Evolutionary conservation across 1,140 invertebrate genomes (phyloP), one percentile per base, ranked within the genome.

Genomic region (Ceratoteleas bidentatus): DNA sequence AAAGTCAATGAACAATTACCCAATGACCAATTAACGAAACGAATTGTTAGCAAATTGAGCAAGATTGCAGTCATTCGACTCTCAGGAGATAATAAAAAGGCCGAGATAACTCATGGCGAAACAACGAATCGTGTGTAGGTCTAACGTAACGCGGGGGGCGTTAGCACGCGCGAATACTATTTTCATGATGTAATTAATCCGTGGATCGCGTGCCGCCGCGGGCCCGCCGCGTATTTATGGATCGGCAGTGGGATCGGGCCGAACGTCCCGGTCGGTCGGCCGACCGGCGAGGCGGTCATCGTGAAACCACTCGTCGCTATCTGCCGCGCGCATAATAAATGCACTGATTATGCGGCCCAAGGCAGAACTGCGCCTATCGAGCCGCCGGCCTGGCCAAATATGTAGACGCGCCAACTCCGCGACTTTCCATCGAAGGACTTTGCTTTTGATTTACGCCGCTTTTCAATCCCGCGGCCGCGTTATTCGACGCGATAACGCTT

Each of bases 131-230:
- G 40, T 72, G 75, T 78, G 74, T 77, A 78, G 75, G 66, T 70
- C 70, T 60, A 58, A 14, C 24, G 24, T 24, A 24, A 24, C 24
- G 38, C 40, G 36, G 57, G 62, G 70, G 70, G 68, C 78, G 68
- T 81, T 81, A 75, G 70, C 70, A 70, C 52, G 57, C 70, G 56
- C 58, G 66, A 75, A 81, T 82, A 73, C 73, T 82, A 77, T 82
- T 76, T 82, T 82, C 66, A 83, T 78, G 74, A 78, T 78, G 80
- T 75, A 83, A 83, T 83, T 83, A 83, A 77, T 78, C 60, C 68
- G 32, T 10, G 53, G 64, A 83, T 83, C 74, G 80, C 74, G 80
- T 74, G 68, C 74, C 70, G 62, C 43, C 36, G 57, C 50, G 50
- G 43, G 43, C 10, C 33, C 62, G 24, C 1, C 53, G 73, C 65